Conservation (phyloP, 2,888 invertebrate species). For the Ethmia dodecea region DNA sequence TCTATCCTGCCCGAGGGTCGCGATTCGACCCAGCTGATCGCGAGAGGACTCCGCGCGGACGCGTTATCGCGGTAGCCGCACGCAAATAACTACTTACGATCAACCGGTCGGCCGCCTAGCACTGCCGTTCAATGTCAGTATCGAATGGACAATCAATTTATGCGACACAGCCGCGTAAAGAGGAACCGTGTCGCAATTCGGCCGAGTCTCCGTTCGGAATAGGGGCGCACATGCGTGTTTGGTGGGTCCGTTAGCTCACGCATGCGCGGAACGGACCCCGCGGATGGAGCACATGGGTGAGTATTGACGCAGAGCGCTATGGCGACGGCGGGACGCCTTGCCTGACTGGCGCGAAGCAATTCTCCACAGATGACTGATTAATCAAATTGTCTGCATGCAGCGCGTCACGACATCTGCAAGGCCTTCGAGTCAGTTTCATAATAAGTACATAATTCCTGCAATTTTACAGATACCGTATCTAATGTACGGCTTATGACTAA, state of each 20-base stretch:
- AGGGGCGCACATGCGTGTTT: conserved; percentile 48
- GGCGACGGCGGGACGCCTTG: conserved; percentile 48
- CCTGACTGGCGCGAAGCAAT: not conserved
- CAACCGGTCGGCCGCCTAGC: conserved; percentile 51
- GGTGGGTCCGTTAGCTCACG: conserved; percentile 28
- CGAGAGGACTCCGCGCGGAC: conserved; percentile 31
- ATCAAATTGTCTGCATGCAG: not conserved
- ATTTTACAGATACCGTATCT: not conserved
- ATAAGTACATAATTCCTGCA: not conserved
- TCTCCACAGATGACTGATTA: not conserved
- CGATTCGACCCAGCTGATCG: conserved; percentile 37
- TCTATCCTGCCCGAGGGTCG: too few species aligned
- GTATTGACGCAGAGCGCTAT: conserved; percentile 40
- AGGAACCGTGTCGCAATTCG: conserved; percentile 56
- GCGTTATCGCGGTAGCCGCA: conserved; percentile 53
- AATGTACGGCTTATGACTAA: not conserved
- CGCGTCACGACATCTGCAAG: not conserved
- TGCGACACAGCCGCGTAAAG: conserved; percentile 60
- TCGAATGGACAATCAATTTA: conserved; percentile 70
- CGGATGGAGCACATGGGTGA: conserved; percentile 22
- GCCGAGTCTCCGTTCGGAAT: conserved; percentile 20
- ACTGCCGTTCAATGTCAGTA: conserved; percentile 70
- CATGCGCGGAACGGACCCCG: conserved; percentile 41
- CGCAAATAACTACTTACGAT: conserved; percentile 63
- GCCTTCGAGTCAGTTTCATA: not conserved